Evolutionary conservation across 2,888 invertebrate genomes (phyloP), one percentile per base, ranked within the genome.

Genomic region (Dryadula phaetusa): DNA sequence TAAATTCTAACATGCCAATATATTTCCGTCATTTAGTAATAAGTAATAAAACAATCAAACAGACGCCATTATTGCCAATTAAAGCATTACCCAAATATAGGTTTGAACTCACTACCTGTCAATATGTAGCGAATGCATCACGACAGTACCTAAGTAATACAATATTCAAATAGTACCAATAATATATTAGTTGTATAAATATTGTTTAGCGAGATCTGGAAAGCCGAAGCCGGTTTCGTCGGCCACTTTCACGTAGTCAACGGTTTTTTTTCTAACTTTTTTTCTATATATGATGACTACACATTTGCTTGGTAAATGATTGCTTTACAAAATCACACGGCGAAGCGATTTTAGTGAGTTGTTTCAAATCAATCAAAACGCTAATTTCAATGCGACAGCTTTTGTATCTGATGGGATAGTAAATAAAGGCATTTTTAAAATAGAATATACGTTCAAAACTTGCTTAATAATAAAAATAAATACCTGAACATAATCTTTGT

Each of bases 211-310:
- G 46, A 66, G 49, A 68, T 62, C 64, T 52, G 68, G 46, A 47
- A 61, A 64, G 32, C 47, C 52, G 47, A 18, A 70, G 66, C 72
- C 72, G 70, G 72, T 73, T 71, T 52, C n/a, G 65, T 64, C 62
- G 66, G 71, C 70, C 88, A 88, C 90, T 90, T 90, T 90, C 90
- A 79, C 88, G 77, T 71, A 73, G 73, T 80, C 81, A 82, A 84
- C 79, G 82, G 79, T 82, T 82, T 81, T 77, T 80, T 82, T 72
- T 73, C 65, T 79, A 25, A 78, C 79, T 78, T 80, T 77, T 71
- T 79, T 78, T 69, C 76, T 75, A 82, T 83, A 83, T 85, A 83
- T 82, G 52, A 40, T 56, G 40, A 25, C 56, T 56, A 56, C 10
- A 56, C 40, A 56, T 56, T 40, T 40, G 25, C 22, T 4, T 2